Evolutionary conservation across 2,113 vertebrate species (phyloP), one percentile per base, ranked within the genome.

Genomic region (Sceloporus tristichus): DNA sequence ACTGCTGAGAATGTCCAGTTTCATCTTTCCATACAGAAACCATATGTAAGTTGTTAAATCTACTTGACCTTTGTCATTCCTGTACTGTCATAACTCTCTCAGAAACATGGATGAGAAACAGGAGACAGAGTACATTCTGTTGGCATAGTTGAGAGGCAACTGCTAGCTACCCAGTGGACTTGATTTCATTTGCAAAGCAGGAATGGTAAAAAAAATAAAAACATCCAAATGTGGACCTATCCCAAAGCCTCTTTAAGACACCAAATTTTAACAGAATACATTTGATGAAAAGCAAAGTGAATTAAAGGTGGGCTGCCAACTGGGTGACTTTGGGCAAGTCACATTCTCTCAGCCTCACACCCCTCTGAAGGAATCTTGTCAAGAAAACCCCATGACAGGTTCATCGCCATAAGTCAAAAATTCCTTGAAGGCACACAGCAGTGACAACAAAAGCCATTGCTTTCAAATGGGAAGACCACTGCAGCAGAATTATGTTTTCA

Each of bases 41-140:
- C 77, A 78, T n/a, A 92, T 87, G 91, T 88, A 85, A 86, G 75
- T 38, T 3, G 1, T 0, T 85, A 88, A 85, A 90, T 85, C 84
- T 48, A 66, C 56, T 85, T 77, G 56, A n/a, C n/a, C 84, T 85
- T 18, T 77, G 40, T 27, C 73, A 27, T 77, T 23, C 38, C 14
- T 9, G 84, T 8, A 40, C 73, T 77, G 74, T 42, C 42, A 25
- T 34, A 77, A 42, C 27, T 62, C 59, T 62, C 59, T 77, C 38
- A 66, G 59, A 85, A 66, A 48, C 70, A 40, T 40, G 9, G 29
- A 48, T 8, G 38, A 82, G 38, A 38, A 14, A 48, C 38, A 21
- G 42, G 42, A 85, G 56, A 85, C 9, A 9, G 38, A 66, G 40
- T 11, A 66, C 74, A 77, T 77, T 85, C 73, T 25, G 42, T 62